Percentiles rank a stretch among this genome's conserved stretches.
Evolutionary conservation across 2,797 vertebrate genomes (phyloP).

Genomic region (Acanthurus tractus): DNA sequence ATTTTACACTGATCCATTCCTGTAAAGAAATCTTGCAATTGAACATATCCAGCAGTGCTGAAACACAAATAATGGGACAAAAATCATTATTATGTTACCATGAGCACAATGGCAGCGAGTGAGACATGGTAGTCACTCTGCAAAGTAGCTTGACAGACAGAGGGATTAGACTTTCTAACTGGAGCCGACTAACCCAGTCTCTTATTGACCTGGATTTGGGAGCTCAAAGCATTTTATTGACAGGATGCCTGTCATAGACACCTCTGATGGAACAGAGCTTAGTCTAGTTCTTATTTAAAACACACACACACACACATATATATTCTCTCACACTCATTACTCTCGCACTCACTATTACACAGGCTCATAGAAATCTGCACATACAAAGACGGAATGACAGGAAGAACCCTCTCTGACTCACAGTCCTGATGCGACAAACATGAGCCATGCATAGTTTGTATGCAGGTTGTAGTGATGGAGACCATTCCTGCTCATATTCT

Average conservation of each 20-base stretch:
- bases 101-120: constrained; percentile 9
- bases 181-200: constrained; percentile 64
- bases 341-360: constrained; percentile 14
- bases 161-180: constrained; percentile 63
- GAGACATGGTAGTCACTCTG: constrained; percentile 27
- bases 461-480: neutral
- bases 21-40: neutral
- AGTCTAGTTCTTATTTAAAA: constrained; percentile 44
- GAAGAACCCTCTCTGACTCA: neutral
- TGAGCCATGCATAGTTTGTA: constrained; percentile 10
- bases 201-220: constrained; percentile 68
- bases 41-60: constrained; percentile 9
- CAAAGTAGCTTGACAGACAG: constrained; percentile 64
- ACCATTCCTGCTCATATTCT: neutral
- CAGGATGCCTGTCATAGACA: constrained; percentile 61
- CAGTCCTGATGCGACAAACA: constrained; percentile 27
- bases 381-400: constrained; percentile 14
- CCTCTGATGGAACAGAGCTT: constrained; percentile 46
- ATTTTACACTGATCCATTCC: neutral
- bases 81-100: constrained; percentile 25
- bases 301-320: constrained; percentile 30
- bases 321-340: constrained; percentile 1
- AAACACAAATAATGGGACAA: constrained; percentile 5
- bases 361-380: constrained; percentile 24
- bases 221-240: constrained; percentile 70